phyloP scores from a whole-genome alignment of 2,888 invertebrate species.

The Pecten maximus region DNA sequence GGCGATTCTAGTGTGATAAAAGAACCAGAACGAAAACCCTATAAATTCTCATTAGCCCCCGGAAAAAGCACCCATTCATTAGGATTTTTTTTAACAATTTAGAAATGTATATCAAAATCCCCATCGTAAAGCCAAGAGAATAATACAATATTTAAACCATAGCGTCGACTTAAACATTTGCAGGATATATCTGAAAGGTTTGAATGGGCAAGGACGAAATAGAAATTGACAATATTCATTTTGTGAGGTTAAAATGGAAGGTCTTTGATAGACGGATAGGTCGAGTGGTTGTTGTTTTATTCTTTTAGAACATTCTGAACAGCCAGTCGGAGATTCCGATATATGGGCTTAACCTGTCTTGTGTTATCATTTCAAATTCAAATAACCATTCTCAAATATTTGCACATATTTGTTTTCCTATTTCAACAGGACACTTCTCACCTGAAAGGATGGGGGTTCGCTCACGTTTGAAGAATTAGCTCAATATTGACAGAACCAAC shows the following conservation, averaged over 20 bases:
- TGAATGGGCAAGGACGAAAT: not conserved
- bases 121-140: too few relatives aligned
- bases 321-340: not conserved
- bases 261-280: not conserved
- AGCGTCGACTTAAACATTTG: too few relatives aligned
- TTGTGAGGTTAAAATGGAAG: not conserved
- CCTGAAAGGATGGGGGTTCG: not conserved
- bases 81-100: too few relatives aligned
- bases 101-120: too few relatives aligned
- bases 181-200: not conserved
- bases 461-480: conserved; percentile 11
- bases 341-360: not conserved
- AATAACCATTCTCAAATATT: conserved; percentile 19
- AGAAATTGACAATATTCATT: not conserved
- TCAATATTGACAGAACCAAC: conserved; percentile 9
- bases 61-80: too few relatives aligned
- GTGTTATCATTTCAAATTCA: conserved; percentile 13
- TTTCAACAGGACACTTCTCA: conserved; percentile 25
- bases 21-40: too few relatives aligned
- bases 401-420: conserved; percentile 29
- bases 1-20: too few relatives aligned
- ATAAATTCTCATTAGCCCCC: too few relatives aligned
- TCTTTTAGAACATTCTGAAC: not conserved
- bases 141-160: too few relatives aligned
- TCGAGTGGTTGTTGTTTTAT: not conserved